Evolutionary conservation across 2,113 vertebrate species (phyloP), one percentile per base, ranked within the genome.

Genomic region (Cygnus buccinator): DNA sequence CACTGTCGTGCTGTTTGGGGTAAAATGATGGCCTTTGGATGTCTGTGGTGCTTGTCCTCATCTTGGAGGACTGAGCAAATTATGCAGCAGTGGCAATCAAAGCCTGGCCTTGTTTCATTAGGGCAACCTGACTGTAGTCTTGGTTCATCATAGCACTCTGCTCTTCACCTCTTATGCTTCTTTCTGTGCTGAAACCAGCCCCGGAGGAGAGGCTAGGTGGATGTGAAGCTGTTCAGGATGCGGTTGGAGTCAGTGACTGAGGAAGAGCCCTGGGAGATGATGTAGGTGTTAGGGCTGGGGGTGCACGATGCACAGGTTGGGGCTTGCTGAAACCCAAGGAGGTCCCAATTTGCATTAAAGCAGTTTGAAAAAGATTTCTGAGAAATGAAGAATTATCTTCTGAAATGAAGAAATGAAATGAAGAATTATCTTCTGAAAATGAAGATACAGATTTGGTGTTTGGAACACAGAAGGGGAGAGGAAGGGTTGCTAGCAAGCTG

Each of bases 141-240:
- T 3, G 3, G 28, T 73, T 50, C 50, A 20, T 18, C 1, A 3
- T 59, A 43, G 10, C 8, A 3, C 16, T 48, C 63, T 23, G 0
- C 8, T 37, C 7, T 3, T 62, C 43, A 9, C 26, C 6, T 63
- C 25, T 23, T 33, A 33, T 50, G 35, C 33, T 79, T 39, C 52
- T n/a, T 44, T 11, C 7, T 54, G 21, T 26, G 62, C 54, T 75
- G 61, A 75, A 1, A 6, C 8, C 70, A 68, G 37, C 21, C 52
- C 43, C 26, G 39, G 7, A 39, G 5, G 35, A 70, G 52, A 13
- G 29, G 12, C 57, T 82, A 70, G 39, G 71, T 31, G 59, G 48
- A 28, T 5, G 9, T 7, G 71, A 65, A 61, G 29, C 29, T 67
- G 28, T 10, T 74, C 18, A 31, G 59, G 12, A 20, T 22, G 22